Base-by-base conservation (phyloP, 2,797 vertebrate species). In the Limosa lapponica region DNA sequence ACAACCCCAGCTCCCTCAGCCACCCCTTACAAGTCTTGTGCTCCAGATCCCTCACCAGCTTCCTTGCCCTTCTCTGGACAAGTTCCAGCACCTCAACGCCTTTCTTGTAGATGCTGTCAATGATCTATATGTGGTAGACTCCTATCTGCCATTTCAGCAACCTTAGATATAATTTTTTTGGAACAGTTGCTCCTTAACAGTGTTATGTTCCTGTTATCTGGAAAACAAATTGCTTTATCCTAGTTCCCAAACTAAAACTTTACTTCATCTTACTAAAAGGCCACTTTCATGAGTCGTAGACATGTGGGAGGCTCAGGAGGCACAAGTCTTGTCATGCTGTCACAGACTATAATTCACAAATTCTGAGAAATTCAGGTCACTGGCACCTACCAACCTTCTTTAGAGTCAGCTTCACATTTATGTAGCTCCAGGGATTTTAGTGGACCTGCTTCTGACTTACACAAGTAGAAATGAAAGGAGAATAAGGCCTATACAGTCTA, bases 361-460 rank as follows among this genome's bases (percentile, higher is more conserved):
- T 64, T 69, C 84, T 59, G 73, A 89, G 87, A 93, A 94, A 97
- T 95, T 84, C 77, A 91, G 93, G 95, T 93, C 90, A 92, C 78
- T 89, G 90, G 78, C 81, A 95, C 74, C 89, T 94, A 36, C 84
- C 89, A 82, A 75, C 49, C 49, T 93, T 48, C 89, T 93, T 86
- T 10, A 82, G 43, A 54, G 70, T 70, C 51, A 93, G 82, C 73
- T 79, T 80, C 72, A 51, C 46, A 6, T 69, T 67, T 48, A 16
- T 34, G 82, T 82, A 72, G 75, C 82, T 78, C 82, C 3, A 52
- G 77, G 90, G 90, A 89, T 86, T 72, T 90, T 57, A 81, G 30
- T 6, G 41, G 70, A 85, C 81, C 75, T 94, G 51, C 82, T 58
- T 15, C 82, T 88, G 64, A 70, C 51, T 79, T 81, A 39, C 61